A percentile compares a stretch with the other conserved stretches of the same genome.
Conservation (phyloP, 2,797 vertebrate genomes). For the Smutsia temminckii region DNA sequence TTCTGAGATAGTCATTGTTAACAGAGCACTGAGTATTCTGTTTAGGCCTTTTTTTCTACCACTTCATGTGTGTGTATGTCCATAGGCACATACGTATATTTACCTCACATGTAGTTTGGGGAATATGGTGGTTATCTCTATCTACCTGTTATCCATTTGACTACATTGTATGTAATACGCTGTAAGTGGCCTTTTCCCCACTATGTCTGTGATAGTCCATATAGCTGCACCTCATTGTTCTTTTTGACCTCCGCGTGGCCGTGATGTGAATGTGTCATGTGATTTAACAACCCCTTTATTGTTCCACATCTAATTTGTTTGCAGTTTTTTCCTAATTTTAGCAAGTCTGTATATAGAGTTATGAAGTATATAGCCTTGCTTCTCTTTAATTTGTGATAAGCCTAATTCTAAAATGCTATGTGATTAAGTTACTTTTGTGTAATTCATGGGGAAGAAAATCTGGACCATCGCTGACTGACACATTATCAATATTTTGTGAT, state of each 20-base stretch:
- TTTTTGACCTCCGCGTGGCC: not conserved
- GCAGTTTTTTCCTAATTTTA: not conserved
- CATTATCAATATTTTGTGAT: conserved; percentile 29
- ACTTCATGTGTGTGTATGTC: not conserved
- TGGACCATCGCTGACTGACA: not conserved
- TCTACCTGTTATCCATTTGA: not conserved
- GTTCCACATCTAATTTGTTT: not conserved
- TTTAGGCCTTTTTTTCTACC: not conserved
- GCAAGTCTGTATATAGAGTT: not conserved
- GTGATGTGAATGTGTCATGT: not conserved
- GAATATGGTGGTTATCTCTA: not conserved
- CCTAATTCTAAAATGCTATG: not conserved
- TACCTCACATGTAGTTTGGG: not conserved
- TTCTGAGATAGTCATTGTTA: not conserved
- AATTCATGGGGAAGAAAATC: conserved; percentile 19
- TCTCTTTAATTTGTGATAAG: conserved; percentile 47
- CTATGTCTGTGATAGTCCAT: not conserved
- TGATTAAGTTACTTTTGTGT: not conserved
- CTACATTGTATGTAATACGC: not conserved
- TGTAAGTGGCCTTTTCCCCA: not conserved
- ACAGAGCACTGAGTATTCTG: not conserved
- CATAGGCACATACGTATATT: not conserved
- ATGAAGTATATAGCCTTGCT: not conserved
- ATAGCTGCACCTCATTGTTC: not conserved
- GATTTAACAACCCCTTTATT: not conserved